A percentile compares a stretch with the other conserved stretches of the same genome.
phyloP scores from a whole-genome alignment of 2,113 vertebrate genomes.

The Apodemus speciosus region DNA sequence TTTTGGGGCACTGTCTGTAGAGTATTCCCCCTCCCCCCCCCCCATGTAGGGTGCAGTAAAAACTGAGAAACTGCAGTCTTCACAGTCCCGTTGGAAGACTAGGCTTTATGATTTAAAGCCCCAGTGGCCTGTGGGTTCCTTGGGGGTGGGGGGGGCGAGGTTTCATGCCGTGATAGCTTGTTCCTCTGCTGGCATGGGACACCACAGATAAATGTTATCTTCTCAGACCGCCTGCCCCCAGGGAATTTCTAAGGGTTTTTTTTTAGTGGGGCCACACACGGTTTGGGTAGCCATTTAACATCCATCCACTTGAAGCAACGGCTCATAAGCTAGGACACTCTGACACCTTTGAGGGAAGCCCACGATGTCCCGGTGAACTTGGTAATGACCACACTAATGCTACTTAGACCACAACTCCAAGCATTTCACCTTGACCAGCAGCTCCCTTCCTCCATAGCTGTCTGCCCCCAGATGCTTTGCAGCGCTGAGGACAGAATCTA shows the following conservation, averaged over 20 bases:
- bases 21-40: accelerated
- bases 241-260: accelerated
- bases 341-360: accelerated
- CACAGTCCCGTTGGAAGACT: too few species aligned
- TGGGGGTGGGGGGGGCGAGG: too few species aligned
- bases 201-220: not conserved
- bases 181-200: accelerated
- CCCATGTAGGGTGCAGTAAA: not conserved
- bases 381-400: accelerated
- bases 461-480: not conserved
- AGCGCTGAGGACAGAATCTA: not conserved
- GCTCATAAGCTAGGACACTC: accelerated
- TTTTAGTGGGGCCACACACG: accelerated
- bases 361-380: accelerated
- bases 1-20: too few species aligned
- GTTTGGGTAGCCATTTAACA: not conserved
- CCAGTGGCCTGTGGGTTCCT: not conserved
- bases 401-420: too few species aligned
- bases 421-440: accelerated
- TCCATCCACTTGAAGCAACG: not conserved
- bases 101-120: not conserved
- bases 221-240: too few species aligned
- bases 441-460: accelerated
- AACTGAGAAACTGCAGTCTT: not conserved
- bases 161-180: accelerated